Conservation (phyloP, 2,888 invertebrate species). For the Bembecia ichneumoniformis region DNA sequence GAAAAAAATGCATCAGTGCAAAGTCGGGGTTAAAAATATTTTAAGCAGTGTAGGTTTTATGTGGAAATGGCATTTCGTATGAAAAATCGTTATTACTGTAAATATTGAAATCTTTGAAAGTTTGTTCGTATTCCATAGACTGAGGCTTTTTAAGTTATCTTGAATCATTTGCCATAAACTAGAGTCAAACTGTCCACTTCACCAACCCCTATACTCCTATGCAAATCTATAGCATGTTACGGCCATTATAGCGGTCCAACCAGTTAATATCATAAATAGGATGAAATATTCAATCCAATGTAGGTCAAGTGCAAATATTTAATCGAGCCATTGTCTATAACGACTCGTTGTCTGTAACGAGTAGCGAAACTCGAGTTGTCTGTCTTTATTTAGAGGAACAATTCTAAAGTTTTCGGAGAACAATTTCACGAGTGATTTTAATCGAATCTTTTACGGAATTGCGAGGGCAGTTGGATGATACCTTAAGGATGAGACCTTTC, state of each 20-base stretch:
- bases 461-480: neutral
- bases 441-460: neutral
- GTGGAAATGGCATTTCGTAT: no score
- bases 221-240: neutral
- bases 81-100: no score
- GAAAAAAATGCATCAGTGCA: no score
- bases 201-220: no score
- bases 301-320: constrained; percentile 10
- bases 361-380: neutral
- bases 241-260: neutral
- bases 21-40: no score
- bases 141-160: no score
- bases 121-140: no score
- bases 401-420: neutral
- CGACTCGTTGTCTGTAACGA: neutral
- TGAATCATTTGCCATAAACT: no score
- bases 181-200: no score
- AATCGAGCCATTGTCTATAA: constrained; percentile 7
- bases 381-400: neutral
- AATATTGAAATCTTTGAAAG: no score
- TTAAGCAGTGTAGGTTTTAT: no score
- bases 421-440: neutral
- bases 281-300: constrained; percentile 8
- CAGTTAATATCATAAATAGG: neutral
- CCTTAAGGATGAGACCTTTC: no score